Evolutionary conservation across 35 echinoderm and acorn worm species (phyloP).

Genomic region (Eucidaris tribuloides): DNA sequence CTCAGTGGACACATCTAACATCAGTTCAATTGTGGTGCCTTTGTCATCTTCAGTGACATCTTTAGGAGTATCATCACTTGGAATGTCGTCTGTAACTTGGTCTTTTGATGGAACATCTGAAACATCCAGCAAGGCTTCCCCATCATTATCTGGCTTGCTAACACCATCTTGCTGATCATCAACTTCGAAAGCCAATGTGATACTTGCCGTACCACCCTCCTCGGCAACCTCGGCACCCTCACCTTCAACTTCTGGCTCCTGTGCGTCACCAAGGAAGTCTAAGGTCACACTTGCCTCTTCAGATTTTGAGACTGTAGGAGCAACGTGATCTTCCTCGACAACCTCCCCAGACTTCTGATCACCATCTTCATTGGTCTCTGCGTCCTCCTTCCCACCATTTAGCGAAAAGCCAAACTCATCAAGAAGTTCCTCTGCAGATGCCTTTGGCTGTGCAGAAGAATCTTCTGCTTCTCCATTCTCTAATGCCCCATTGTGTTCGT

Average conservation of each 20-base stretch:
- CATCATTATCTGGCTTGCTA: not conserved
- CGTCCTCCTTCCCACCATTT: slow-evolving; percentile 1
- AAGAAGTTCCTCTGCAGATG: slow-evolving; percentile 9
- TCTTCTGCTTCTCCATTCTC: not conserved
- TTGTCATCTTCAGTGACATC: slow-evolving; percentile 1
- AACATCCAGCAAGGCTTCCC: not conserved
- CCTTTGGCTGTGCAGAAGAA: not conserved
- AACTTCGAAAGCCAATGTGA: no score
- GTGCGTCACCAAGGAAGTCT: not conserved
- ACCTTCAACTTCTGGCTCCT: not conserved
- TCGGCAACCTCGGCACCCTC: not conserved
- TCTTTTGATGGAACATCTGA: not conserved
- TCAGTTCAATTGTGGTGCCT: no score
- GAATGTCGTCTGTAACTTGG: not conserved
- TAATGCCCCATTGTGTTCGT: not conserved
- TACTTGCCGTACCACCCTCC: not conserved
- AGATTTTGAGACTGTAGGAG: not conserved
- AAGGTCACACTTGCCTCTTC: not conserved
- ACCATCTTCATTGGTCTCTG: not conserved
- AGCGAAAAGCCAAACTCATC: not conserved
- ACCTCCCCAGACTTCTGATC: not conserved
- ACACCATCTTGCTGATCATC: not conserved
- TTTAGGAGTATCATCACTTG: not conserved
- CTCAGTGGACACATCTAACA: not conserved
- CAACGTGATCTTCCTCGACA: slow-evolving; percentile 3